These are phyloP conservation scores for Proteles cristata DNA, from an alignment of 2,113 vertebrate species.

Conservation along the genomic window DNA sequence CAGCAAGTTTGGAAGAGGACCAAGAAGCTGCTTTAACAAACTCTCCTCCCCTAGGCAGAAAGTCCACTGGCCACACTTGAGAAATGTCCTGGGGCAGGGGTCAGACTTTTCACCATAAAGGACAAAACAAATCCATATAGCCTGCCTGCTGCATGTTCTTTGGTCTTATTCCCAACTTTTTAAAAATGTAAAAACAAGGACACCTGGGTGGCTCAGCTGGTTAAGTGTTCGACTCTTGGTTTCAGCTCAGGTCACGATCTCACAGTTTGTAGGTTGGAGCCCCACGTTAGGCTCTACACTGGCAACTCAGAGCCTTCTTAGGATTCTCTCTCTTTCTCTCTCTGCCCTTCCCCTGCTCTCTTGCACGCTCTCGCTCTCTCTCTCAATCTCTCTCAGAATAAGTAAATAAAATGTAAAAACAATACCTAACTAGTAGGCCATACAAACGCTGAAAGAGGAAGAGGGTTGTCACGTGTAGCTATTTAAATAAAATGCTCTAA, in stretches of 20 bases:
- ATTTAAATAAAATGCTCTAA: background rate
- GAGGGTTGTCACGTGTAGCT: background rate
- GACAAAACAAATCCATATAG: background rate
- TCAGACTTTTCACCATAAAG: background rate
- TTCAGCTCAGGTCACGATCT: no score
- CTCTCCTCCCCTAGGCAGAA: background rate
- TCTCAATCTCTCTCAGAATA: no score
- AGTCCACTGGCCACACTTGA: background rate
- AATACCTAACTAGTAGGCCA: background rate
- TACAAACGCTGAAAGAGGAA: background rate
- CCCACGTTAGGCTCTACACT: no score
- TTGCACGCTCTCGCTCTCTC: no score
- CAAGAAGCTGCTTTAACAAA: constrained; percentile 17
- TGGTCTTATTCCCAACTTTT: background rate
- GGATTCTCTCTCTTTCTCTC: no score
- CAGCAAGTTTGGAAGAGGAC: background rate
- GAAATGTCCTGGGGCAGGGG: background rate
- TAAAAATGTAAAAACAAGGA: background rate
- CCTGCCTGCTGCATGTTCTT: background rate
- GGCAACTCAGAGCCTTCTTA: no score
- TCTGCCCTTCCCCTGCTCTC: no score
- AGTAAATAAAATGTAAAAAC: background rate
- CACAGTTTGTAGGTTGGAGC: no score
- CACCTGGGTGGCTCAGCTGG: no score
- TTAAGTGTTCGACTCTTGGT: no score